Evolutionary conservation across 2,888 invertebrate genomes (phyloP), one percentile per base, ranked within the genome.

Genomic region (Tortrix viridana): DNA sequence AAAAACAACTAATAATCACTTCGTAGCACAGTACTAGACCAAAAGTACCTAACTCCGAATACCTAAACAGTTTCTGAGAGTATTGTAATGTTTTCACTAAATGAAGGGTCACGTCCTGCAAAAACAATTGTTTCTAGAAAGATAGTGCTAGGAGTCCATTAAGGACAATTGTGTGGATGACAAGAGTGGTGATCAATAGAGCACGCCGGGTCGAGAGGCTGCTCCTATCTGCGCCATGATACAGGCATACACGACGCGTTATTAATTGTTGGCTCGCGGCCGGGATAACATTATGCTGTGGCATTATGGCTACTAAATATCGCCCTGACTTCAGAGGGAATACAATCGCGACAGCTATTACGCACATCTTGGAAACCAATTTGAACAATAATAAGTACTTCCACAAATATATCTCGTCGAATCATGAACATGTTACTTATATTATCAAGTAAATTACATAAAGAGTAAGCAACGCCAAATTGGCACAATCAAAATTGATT

Each of bases 141-240:
- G 81, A 85, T 77, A 76, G 78, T 73, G 74, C 74, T 74, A 71
- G 53, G 76, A 82, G 84, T 84, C 87, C 88, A 88, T 89, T 89
- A 89, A 81, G 77, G 81, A 75, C 80, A 86, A 86, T n/a, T 84
- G 83, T 87, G 84, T 80, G 79, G 80, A 84, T 85, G 88, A 88
- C 88, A 86, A 81, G 84, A 86, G 81, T 77, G 71, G 78, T 84
- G 84, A 86, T 88, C 88, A 87, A 88, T 87, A 85, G 83, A 81
- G 75, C 74, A 74, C 63, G 61, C 56, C 72, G 79, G 82, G 80
- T 80, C 77, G 77, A 80, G 78, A 76, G 74, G 73, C 67, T 68
- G 73, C 75, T 71, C 72, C 73, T 77, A 77, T 80, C 79, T 74
- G 74, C 68, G 69, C 72, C 79, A 76, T 76, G 80, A 79, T 81